phyloP scores from a whole-genome alignment of 2,113 vertebrate genomes.

The Bos javanicus region DNA sequence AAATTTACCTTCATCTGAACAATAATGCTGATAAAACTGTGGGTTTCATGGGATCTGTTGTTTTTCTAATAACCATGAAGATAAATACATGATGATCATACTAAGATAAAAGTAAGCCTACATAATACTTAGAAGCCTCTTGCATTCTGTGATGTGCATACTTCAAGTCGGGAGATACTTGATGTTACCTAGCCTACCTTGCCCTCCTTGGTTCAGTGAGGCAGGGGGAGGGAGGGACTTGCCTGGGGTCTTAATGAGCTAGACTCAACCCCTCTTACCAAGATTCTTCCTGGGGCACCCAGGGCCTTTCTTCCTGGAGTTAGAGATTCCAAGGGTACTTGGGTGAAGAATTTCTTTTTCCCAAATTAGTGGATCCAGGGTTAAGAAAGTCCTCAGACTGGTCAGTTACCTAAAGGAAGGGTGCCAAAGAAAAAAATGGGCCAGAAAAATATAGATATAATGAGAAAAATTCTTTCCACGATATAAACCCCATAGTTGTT shows the following conservation, averaged over 20 bases:
- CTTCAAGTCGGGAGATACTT: background rate
- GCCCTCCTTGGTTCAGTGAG: background rate
- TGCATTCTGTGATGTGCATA: background rate
- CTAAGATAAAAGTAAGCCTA: background rate
- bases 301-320: background rate
- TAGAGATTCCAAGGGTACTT: background rate
- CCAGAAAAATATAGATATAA: background rate
- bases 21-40: background rate
- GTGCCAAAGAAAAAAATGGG: background rate
- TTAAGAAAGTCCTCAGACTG: background rate
- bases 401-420: background rate
- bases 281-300: background rate
- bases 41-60: background rate
- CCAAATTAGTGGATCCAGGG: background rate
- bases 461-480: background rate
- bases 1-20: conserved; percentile 11
- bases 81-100: background rate
- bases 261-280: background rate
- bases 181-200: background rate
- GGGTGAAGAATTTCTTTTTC: conserved; percentile 8
- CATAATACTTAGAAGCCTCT: background rate
- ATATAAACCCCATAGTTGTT: background rate
- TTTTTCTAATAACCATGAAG: conserved; percentile 18
- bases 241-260: background rate
- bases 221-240: background rate